Conservation (phyloP, 2,888 invertebrate genomes). For the Ganaspis brasiliensis region DNA sequence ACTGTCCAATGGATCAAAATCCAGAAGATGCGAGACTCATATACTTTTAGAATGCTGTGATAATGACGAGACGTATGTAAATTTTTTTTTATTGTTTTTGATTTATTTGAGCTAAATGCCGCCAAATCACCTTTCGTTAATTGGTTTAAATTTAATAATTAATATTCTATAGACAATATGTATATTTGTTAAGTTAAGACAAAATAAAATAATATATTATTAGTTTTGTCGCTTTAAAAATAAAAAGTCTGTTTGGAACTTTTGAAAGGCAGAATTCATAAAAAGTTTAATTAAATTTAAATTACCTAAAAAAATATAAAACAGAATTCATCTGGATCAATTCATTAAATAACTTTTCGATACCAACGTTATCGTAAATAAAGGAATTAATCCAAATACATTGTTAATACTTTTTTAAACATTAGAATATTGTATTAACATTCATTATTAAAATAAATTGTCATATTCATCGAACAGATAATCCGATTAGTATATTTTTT, state of each 20-base stretch:
- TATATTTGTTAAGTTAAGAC: constrained; percentile 6
- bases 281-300: too few species aligned
- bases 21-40: constrained; percentile 96
- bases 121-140: background rate
- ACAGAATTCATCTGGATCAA: too few species aligned
- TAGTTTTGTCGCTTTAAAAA: background rate
- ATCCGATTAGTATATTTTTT: background rate
- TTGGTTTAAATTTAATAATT: background rate
- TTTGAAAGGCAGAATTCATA: background rate
- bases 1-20: constrained; percentile 98
- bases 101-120: background rate
- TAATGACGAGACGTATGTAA: constrained; percentile 55
- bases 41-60: constrained; percentile 87
- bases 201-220: constrained; percentile 4
- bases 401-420: too few species aligned
- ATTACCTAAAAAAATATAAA: too few species aligned
- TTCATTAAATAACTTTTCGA: too few species aligned
- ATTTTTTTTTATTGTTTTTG: background rate
- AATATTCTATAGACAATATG: background rate
- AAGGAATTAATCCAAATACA: too few species aligned
- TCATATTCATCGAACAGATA: background rate
- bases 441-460: too few species aligned
- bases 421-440: too few species aligned
- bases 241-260: background rate
- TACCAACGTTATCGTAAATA: too few species aligned